These are phyloP conservation scores for Nomada flava DNA, from an alignment of 2,888 invertebrate species.

Conservation along the genomic window DNA sequence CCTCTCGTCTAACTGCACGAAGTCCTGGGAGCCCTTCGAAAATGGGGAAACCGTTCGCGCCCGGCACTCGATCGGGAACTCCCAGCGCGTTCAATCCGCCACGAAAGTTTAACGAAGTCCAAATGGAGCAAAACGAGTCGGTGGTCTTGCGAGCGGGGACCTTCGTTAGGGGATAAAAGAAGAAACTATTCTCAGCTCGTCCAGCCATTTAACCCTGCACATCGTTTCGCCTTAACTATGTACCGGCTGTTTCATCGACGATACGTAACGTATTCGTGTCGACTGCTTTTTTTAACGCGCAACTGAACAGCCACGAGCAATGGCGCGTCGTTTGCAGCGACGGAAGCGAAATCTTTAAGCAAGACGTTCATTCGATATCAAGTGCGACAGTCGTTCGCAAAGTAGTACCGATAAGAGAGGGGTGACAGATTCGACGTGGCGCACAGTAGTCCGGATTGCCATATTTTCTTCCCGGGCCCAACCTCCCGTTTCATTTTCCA, in stretches of 20 bases:
- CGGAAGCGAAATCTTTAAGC: no score
- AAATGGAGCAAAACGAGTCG: slow-evolving; percentile 52
- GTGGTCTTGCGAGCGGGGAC: slow-evolving; percentile 51
- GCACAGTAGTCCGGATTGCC: neutral
- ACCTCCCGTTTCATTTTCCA: slow-evolving; percentile 56
- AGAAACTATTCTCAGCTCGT: slow-evolving; percentile 34
- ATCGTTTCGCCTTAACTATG: neutral
- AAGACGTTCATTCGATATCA: no score
- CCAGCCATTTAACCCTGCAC: slow-evolving; percentile 40
- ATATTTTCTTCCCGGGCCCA: slow-evolving; percentile 42
- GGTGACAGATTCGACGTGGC: slow-evolving; percentile 33
- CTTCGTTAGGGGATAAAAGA: slow-evolving; percentile 55
- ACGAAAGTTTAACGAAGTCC: slow-evolving; percentile 57
- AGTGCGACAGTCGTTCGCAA: no score
- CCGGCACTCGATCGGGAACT: slow-evolving; percentile 28
- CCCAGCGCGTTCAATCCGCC: slow-evolving; percentile 9
- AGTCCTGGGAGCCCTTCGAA: slow-evolving; percentile 12
- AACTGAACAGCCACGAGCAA: no score
- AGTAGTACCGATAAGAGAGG: slow-evolving; percentile 34
- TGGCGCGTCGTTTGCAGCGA: no score
- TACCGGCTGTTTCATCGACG: neutral
- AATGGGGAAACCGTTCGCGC: slow-evolving; percentile 43
- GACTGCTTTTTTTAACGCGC: neutral
- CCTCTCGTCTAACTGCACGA: slow-evolving; percentile 1
- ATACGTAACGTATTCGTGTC: neutral